Base-by-base conservation (phyloP, 2,888 invertebrate species). In the Piscicola geometra region DNA sequence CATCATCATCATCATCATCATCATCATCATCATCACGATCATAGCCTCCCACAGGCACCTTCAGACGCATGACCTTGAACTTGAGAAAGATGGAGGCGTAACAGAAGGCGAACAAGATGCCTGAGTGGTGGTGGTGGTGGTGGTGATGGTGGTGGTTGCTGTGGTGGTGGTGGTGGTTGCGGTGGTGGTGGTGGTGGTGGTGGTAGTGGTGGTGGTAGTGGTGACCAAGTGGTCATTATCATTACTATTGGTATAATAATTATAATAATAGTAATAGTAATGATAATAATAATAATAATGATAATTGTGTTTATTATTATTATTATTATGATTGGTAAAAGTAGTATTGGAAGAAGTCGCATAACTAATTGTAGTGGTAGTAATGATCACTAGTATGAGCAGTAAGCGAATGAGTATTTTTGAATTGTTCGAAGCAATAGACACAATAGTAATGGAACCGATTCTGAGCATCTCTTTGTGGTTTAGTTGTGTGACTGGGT, bases 171-270 rank as follows among this genome's bases (percentile, higher is more conserved):
- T 33, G 72, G 74, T 74, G 36, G 71, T 75, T 35, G 75, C 75
- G 75, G 75, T 75, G 75, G 75, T 74, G 72, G 67, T 74, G 32
- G 74, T 74, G 32, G 69, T 72, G 72, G 74, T 74, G 72, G 74
- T 71, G 64, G 72, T 71, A 71, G 72, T 71, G 64, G 72, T 71
- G 64, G 72, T 71, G 64, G 72, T 71, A 71, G 72, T 71, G 64
- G 74, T 66, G 72, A 71, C 30, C 18, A 71, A 28, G 25, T 12
- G 12, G 68, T 9, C 32, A 69, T 18, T 71, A 64, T 69, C 25
- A 47, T 18, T 25, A 69, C 15, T 64, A 64, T 9, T 25, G n/a
- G 30, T 64, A 64, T 64, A 64, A 25, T 64, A 64, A 25, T 64
- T 9, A 25, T 64, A 28, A n/a, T 25, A 64, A 25, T 64, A 64